Evolutionary conservation across 1,140 invertebrate species (phyloP).

Genomic region (Aphelinus certus): DNA sequence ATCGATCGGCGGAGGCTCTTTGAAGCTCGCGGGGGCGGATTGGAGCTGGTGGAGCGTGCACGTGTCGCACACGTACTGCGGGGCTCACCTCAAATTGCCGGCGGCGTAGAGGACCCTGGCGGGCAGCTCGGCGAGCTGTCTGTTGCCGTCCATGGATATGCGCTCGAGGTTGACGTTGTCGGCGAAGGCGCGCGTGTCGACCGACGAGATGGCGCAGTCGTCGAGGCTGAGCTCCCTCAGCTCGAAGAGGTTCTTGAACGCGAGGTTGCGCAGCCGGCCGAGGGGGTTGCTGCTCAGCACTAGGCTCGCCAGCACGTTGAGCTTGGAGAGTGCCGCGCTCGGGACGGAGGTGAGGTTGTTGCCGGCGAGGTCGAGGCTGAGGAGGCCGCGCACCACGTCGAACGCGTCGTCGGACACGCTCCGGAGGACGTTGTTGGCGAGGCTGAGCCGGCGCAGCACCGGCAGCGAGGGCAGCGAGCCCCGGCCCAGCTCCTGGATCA

Average conservation of each 20-base stretch:
- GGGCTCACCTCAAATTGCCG: slow-evolving; percentile 72
- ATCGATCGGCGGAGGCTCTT: too few relatives aligned
- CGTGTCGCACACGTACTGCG: neutral
- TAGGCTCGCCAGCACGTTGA: slow-evolving; percentile 77
- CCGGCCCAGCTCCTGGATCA: slow-evolving; percentile 74
- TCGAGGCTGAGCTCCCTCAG: slow-evolving; percentile 78
- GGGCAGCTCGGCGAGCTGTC: slow-evolving; percentile 74
- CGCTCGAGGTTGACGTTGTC: slow-evolving; percentile 85
- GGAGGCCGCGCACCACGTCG: slow-evolving; percentile 74
- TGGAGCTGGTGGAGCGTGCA: too few relatives aligned
- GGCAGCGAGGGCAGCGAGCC: slow-evolving; percentile 75
- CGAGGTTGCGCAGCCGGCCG: slow-evolving; percentile 73
- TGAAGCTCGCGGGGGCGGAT: too few relatives aligned
- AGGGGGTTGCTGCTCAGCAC: slow-evolving; percentile 82
- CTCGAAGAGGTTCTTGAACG: slow-evolving; percentile 83
- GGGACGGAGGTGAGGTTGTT: slow-evolving; percentile 84
- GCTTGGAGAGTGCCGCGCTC: slow-evolving; percentile 77
- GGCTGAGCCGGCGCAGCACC: slow-evolving; percentile 71
- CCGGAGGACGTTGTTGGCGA: slow-evolving; percentile 79
- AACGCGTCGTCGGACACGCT: slow-evolving; percentile 75
- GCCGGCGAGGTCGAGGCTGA: slow-evolving; percentile 79
- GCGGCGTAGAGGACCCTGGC: slow-evolving; percentile 79
- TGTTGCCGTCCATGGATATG: slow-evolving; percentile 81
- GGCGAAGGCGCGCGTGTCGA: slow-evolving; percentile 80
- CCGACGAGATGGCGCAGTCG: slow-evolving; percentile 71